Percentiles rank a stretch among this genome's conserved stretches.
phyloP scores from a whole-genome alignment of 2,888 invertebrate genomes.

The Halocaridina rubra region DNA sequence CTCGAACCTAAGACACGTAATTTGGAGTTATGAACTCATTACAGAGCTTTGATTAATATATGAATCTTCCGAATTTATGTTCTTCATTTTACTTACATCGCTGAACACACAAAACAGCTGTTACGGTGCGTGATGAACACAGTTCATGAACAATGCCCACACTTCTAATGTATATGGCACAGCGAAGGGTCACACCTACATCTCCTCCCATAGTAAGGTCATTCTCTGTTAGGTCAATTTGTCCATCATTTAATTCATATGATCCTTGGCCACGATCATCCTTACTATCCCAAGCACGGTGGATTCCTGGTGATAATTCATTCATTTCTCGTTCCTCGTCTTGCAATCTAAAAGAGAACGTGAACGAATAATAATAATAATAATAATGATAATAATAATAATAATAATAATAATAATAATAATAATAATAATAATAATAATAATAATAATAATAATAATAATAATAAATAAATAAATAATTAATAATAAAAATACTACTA shows the following conservation, averaged over 20 bases:
- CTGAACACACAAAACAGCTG: slow-evolving; percentile 39
- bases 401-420: neutral
- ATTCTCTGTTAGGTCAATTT: neutral
- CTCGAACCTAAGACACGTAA: no score
- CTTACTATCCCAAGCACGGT: no score
- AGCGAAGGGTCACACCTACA: slow-evolving; percentile 43
- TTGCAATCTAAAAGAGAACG: slow-evolving; percentile 1
- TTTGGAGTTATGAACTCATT: no score
- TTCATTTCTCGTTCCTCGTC: slow-evolving; percentile 41
- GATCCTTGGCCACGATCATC: neutral
- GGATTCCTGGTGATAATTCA: neutral
- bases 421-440: neutral
- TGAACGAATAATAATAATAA: neutral
- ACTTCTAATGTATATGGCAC: slow-evolving; percentile 25
- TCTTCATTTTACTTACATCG: slow-evolving; percentile 46
- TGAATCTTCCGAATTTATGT: no score
- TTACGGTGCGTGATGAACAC: slow-evolving; percentile 23
- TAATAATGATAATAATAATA: neutral
- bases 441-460: neutral
- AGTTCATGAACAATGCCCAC: slow-evolving; percentile 39
- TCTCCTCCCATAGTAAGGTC: slow-evolving; percentile 39
- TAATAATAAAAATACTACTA: no score
- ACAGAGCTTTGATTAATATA: no score
- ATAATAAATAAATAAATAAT: no score
- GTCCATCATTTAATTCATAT: neutral